phyloP scores from a whole-genome alignment of 1,140 invertebrate genomes.

The Eciton burchellii region DNA sequence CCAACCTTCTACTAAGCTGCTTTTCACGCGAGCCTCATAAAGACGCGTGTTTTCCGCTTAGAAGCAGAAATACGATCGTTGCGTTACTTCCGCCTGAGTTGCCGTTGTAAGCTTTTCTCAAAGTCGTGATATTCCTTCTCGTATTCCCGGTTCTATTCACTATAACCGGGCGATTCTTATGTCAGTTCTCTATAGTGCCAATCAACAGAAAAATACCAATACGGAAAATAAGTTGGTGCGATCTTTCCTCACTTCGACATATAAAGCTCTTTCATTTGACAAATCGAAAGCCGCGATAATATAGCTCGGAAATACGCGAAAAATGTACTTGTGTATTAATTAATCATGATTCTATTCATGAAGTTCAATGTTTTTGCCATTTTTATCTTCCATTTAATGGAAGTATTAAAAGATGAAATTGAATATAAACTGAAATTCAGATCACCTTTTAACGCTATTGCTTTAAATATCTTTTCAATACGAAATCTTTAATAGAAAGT shows the following conservation, averaged over 20 bases:
- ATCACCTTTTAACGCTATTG: not conserved
- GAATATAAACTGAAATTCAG: too few species aligned
- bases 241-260: not conserved
- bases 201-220: constrained; percentile 14
- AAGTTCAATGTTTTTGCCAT: too few species aligned
- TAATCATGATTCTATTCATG: not conserved
- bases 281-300: not conserved
- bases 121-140: constrained; percentile 28
- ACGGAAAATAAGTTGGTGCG: not conserved
- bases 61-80: constrained; percentile 14
- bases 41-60: constrained; percentile 9
- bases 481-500: not conserved
- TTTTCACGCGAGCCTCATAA: constrained; percentile 41
- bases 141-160: constrained; percentile 16
- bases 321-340: not conserved
- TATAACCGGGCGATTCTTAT: not conserved
- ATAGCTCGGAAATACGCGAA: not conserved
- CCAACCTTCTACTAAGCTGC: constrained; percentile 7
- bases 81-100: constrained; percentile 20
- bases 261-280: not conserved
- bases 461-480: not conserved
- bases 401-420: too few species aligned
- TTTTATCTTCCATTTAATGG: too few species aligned
- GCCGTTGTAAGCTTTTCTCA: constrained; percentile 4
- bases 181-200: not conserved